Percentiles rank a stretch among this genome's conserved stretches.
These are phyloP conservation scores for Epizoanthus stellaris DNA, from an alignment of 92 coral and sea anemone genomes.

Conservation along the genomic window DNA sequence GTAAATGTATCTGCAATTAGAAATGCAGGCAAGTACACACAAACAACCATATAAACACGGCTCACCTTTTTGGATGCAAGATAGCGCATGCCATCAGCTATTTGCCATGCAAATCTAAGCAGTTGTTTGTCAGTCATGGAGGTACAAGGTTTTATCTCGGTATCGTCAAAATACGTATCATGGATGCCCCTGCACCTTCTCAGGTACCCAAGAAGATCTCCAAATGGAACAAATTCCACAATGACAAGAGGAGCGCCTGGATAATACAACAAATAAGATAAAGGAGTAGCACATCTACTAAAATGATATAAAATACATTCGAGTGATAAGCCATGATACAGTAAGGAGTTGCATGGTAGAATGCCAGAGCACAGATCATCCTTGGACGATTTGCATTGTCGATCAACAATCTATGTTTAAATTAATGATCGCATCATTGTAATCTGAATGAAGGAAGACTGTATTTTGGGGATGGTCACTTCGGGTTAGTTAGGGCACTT, in stretches of 20 bases:
- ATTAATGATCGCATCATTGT: too few species aligned
- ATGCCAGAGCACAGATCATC: too few species aligned
- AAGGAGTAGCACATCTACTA: too few species aligned
- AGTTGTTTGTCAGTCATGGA: slow-evolving; percentile 8
- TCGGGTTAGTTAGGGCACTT: too few species aligned
- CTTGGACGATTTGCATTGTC: too few species aligned
- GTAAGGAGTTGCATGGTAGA: too few species aligned
- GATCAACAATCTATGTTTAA: too few species aligned
- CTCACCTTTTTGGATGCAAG: slow-evolving; percentile 7
- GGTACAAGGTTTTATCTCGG: not conserved
- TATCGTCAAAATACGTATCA: slow-evolving; percentile 13
- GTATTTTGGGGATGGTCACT: too few species aligned
- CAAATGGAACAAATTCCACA: slow-evolving; percentile 15
- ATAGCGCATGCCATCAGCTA: slow-evolving; percentile 34
- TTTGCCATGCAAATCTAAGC: slow-evolving; percentile 24
- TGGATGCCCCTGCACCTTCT: slow-evolving; percentile 22
- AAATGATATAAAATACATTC: too few species aligned
- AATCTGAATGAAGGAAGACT: too few species aligned
- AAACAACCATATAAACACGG: not conserved
- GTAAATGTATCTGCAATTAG: too few species aligned
- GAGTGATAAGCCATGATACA: too few species aligned
- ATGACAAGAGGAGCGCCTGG: slow-evolving; percentile 15
- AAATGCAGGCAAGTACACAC: not conserved
- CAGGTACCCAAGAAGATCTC: slow-evolving; percentile 29
- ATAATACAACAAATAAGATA: not conserved